Conservation (phyloP, 1,140 invertebrate species). For the Leptopilina clavipes region DNA sequence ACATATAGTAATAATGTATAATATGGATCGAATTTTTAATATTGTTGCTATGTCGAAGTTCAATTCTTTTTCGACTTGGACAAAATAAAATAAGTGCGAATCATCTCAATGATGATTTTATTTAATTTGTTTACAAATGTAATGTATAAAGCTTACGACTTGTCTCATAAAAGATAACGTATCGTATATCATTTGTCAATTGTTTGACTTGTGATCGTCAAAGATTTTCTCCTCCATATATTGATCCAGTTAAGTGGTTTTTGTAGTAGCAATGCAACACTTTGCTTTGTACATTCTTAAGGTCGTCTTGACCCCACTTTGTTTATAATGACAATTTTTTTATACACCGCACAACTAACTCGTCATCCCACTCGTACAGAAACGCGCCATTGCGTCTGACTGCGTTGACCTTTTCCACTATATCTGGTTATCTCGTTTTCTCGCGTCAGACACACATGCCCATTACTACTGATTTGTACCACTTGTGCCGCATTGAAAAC, state of each 20-base stretch:
- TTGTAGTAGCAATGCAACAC: neutral
- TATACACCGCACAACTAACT: neutral
- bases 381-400: constrained; percentile 46
- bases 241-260: constrained; percentile 6
- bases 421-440: neutral
- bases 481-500: neutral
- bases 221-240: neutral
- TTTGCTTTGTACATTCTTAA: constrained; percentile 15
- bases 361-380: constrained; percentile 6
- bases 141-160: neutral
- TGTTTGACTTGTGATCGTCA: neutral
- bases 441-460: constrained; percentile 14
- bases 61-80: too few species aligned
- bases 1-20: too few species aligned
- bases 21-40: too few species aligned
- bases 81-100: too few species aligned
- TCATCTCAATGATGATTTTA: neutral
- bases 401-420: constrained; percentile 57
- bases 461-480: constrained; percentile 28
- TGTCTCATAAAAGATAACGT: neutral
- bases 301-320: constrained; percentile 18
- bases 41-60: too few species aligned
- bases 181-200: neutral
- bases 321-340: neutral
- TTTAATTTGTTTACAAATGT: neutral